These are phyloP conservation scores for Trichomycterus rosablanca DNA, from an alignment of 2,113 vertebrate species.

Conservation along the genomic window DNA sequence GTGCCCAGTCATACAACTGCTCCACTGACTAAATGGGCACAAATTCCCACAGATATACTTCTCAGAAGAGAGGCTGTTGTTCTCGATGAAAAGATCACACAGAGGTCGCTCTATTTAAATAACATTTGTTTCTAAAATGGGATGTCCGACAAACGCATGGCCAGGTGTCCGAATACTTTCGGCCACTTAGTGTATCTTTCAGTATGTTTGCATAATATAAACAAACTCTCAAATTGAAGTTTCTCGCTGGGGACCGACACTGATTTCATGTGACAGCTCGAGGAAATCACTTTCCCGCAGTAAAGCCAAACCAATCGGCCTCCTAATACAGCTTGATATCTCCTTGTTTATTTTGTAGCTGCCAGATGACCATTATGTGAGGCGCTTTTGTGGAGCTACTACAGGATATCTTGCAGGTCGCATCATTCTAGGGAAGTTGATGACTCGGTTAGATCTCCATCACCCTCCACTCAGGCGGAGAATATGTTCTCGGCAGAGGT, in stretches of 20 bases:
- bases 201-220: slow-evolving; percentile 22
- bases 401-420: slow-evolving; percentile 78
- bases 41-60: too few species aligned
- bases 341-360: slow-evolving; percentile 89
- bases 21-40: not conserved
- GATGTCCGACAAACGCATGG: too few species aligned
- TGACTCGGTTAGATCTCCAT: slow-evolving; percentile 83
- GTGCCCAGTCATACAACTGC: not conserved
- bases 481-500: slow-evolving; percentile 66
- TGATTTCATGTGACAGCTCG: slow-evolving; percentile 79
- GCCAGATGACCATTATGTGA: slow-evolving; percentile 81
- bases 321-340: slow-evolving; percentile 76
- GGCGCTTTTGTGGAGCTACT: slow-evolving; percentile 66
- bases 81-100: too few species aligned
- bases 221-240: slow-evolving; percentile 21
- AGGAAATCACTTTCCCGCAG: slow-evolving; percentile 76
- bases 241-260: slow-evolving; percentile 30
- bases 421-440: slow-evolving; percentile 84
- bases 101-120: too few species aligned
- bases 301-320: slow-evolving; percentile 81
- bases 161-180: too few species aligned
- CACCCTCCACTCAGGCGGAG: slow-evolving; percentile 73
- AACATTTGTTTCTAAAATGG: too few species aligned
- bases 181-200: not conserved
- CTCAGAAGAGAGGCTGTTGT: too few species aligned